Percentiles rank a stretch among this genome's conserved stretches.
These are phyloP conservation scores for Pseudanteris insignis DNA, from an alignment of 2,888 invertebrate genomes.

Conservation along the genomic window DNA sequence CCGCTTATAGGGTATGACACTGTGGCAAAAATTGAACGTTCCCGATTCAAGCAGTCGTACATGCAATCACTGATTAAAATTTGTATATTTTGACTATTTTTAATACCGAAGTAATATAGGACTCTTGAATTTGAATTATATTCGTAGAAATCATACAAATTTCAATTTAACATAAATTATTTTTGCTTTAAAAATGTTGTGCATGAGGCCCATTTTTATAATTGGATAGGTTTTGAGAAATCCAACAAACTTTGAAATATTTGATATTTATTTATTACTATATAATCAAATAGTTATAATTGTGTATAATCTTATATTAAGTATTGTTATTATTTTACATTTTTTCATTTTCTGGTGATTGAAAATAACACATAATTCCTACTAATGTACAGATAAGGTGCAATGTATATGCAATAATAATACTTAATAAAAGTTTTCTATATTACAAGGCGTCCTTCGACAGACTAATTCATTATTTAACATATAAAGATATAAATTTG, in stretches of 20 bases:
- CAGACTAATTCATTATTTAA: slow-evolving; percentile 52
- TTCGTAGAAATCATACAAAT: no score
- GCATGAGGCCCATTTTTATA: no score
- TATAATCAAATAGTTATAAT: slow-evolving; percentile 64
- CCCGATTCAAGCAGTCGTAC: no score
- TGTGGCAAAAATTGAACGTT: no score
- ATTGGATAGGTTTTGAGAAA: no score
- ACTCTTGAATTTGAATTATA: no score
- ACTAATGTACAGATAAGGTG: slow-evolving; percentile 65
- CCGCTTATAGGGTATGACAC: no score
- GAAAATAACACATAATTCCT: slow-evolving; percentile 64
- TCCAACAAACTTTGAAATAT: slow-evolving; percentile 39
- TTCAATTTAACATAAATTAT: no score
- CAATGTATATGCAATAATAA: slow-evolving; percentile 63
- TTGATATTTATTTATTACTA: slow-evolving; percentile 60
- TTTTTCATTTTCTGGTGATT: slow-evolving; percentile 60
- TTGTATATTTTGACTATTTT: not conserved
- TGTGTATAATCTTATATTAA: slow-evolving; percentile 65
- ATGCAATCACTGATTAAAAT: no score
- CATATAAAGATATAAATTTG: slow-evolving; percentile 66
- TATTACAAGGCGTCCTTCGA: slow-evolving; percentile 55
- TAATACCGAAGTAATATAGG: not conserved
- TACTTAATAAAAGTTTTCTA: slow-evolving; percentile 61
- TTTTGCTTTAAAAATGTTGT: no score
- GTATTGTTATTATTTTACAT: slow-evolving; percentile 64